Percentiles rank a stretch among this genome's conserved stretches.
These are phyloP conservation scores for Dilophus febrilis DNA, from an alignment of 2,888 invertebrate species.

Conservation along the genomic window DNA sequence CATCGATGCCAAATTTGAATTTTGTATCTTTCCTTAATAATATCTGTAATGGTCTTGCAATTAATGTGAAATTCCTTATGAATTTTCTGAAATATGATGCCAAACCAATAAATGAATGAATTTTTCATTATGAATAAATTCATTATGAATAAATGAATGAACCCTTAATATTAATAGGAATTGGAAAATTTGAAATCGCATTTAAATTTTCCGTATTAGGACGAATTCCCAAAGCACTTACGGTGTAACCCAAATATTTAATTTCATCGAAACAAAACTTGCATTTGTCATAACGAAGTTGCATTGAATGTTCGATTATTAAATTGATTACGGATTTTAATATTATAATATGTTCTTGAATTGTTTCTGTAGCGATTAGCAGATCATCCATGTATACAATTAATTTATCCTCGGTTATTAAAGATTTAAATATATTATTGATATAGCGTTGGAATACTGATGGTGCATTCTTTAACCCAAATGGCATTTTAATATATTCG, in stretches of 20 bases:
- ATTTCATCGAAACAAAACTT: too few relatives aligned
- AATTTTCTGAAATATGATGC: constrained; percentile 2
- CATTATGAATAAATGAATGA: not conserved
- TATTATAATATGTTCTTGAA: constrained; percentile 11
- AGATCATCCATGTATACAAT: constrained; percentile 16
- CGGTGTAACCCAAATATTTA: too few relatives aligned
- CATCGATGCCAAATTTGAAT: constrained; percentile 12
- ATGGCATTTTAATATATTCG: constrained; percentile 15
- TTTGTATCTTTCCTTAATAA: constrained; percentile 12
- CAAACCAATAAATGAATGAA: not conserved
- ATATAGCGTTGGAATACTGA: constrained; percentile 13
- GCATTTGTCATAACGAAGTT: too few relatives aligned
- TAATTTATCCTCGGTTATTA: constrained; percentile 10
- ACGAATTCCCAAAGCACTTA: too few relatives aligned
- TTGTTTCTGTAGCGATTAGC: constrained; percentile 11
- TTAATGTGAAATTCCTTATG: constrained; percentile 1
- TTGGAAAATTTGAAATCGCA: not conserved
- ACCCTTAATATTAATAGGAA: not conserved
- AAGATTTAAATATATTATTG: constrained; percentile 11
- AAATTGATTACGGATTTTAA: not conserved
- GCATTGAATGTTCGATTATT: too few relatives aligned
- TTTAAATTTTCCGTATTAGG: constrained; percentile 5
- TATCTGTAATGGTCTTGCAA: constrained; percentile 13
- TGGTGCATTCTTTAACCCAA: constrained; percentile 13
- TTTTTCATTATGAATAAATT: too few relatives aligned